A percentile compares a stretch with the other conserved stretches of the same genome.
These are phyloP conservation scores for Watsonalla binaria DNA, from an alignment of 2,888 invertebrate species.

Conservation along the genomic window DNA sequence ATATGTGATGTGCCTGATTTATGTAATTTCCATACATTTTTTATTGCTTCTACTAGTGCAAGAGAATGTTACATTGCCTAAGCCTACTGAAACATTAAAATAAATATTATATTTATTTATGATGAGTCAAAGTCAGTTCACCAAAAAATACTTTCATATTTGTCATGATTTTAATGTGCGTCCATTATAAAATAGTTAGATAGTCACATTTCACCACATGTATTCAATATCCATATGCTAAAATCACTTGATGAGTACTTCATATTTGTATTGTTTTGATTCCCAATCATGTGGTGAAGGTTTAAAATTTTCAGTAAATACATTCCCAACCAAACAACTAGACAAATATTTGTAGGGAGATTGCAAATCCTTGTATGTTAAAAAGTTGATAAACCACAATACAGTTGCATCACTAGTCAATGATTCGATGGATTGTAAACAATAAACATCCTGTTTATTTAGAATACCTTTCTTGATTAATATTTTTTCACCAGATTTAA, in stretches of 20 bases:
- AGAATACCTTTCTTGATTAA: constrained; percentile 22
- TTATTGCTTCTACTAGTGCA: too few relatives aligned
- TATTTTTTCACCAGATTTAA: constrained; percentile 7
- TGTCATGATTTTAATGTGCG: too few relatives aligned
- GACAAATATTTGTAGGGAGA: constrained; percentile 39
- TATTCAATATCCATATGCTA: too few relatives aligned
- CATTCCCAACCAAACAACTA: constrained; percentile 10
- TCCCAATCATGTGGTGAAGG: background rate
- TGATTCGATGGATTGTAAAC: constrained; percentile 35
- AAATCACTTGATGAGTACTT: constrained; percentile 1
- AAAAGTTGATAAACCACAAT: constrained; percentile 43
- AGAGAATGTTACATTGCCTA: too few relatives aligned
- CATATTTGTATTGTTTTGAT: constrained; percentile 11
- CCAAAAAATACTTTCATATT: too few relatives aligned
- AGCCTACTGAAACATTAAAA: too few relatives aligned
- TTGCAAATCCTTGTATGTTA: constrained; percentile 36
- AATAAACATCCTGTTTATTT: constrained; percentile 32
- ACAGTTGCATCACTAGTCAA: constrained; percentile 25
- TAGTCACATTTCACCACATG: too few relatives aligned
- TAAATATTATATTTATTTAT: too few relatives aligned
- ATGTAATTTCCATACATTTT: too few relatives aligned
- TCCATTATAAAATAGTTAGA: too few relatives aligned
- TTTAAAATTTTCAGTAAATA: background rate
- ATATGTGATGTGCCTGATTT: too few relatives aligned
- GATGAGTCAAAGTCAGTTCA: too few relatives aligned